phyloP scores from a whole-genome alignment of 2,797 vertebrate genomes.

The Takifugu ocellatus region DNA sequence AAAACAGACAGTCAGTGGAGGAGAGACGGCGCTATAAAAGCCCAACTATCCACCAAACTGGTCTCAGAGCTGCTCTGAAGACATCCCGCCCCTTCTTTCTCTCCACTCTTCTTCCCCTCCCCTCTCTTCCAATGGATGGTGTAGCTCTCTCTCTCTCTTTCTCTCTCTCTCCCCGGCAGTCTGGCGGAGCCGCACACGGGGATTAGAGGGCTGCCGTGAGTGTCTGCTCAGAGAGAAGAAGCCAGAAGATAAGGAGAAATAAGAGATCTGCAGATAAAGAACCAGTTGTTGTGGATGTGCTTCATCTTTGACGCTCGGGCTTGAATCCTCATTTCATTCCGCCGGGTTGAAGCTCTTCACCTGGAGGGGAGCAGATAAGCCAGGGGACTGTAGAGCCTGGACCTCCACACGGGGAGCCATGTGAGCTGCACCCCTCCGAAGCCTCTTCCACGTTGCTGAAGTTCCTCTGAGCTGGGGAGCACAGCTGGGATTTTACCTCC shows the following conservation, averaged over 20 bases:
- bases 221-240: slow-evolving; percentile 66
- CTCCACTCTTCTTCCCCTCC: slow-evolving; percentile 59
- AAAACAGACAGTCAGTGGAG: slow-evolving; percentile 12
- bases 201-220: slow-evolving; percentile 71
- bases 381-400: slow-evolving; percentile 60
- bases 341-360: slow-evolving; percentile 41
- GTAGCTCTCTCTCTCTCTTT: slow-evolving; percentile 50
- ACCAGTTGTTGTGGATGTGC: slow-evolving; percentile 48
- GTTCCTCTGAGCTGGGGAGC: slow-evolving; percentile 51
- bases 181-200: slow-evolving; percentile 68
- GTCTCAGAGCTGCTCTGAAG: slow-evolving; percentile 51
- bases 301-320: slow-evolving; percentile 28
- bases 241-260: slow-evolving; percentile 50
- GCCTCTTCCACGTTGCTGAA: slow-evolving; percentile 49
- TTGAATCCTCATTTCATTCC: slow-evolving; percentile 19
- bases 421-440: slow-evolving; percentile 63
- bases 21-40: slow-evolving; percentile 46
- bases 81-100: slow-evolving; percentile 49
- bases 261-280: slow-evolving; percentile 26
- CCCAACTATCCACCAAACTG: slow-evolving; percentile 28
- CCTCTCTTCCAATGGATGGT: slow-evolving; percentile 69
- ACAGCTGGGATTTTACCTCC: background rate
- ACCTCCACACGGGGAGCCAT: slow-evolving; percentile 77
- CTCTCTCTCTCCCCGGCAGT: slow-evolving; percentile 67
- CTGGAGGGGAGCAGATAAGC: slow-evolving; percentile 47